Percentiles rank a stretch among this genome's conserved stretches.
Conservation (phyloP, 2,113 vertebrate species). For the Nyctibius bracteatus region DNA sequence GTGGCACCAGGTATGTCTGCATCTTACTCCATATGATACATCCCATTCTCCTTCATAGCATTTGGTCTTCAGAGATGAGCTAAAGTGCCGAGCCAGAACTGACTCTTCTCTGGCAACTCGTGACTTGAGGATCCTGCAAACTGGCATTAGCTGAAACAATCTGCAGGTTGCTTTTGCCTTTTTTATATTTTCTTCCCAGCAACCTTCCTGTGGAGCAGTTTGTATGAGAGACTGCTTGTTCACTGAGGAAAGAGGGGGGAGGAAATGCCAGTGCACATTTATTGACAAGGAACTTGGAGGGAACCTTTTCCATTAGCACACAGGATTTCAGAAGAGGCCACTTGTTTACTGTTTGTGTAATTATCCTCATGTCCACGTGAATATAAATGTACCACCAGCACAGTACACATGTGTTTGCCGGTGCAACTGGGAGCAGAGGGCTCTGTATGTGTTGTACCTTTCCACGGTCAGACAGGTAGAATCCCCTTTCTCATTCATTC, state of each 20-base stretch:
- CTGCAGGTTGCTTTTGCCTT: neutral
- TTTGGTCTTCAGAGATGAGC: neutral
- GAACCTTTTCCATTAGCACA: neutral
- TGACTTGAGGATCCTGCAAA: neutral
- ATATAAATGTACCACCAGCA: neutral
- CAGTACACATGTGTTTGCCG: accelerated
- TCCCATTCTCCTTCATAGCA: neutral
- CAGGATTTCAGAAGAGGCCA: neutral
- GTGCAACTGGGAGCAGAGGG: neutral
- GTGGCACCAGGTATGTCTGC: neutral
- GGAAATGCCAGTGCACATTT: accelerated
- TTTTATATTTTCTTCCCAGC: neutral
- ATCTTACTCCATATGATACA: neutral
- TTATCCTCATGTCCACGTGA: neutral
- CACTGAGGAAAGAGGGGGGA: neutral
- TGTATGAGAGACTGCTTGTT: neutral
- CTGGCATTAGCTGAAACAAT: neutral
- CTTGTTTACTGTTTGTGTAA: neutral
- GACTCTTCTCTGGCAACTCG: neutral
- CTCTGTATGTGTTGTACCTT: neutral
- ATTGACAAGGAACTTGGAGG: neutral
- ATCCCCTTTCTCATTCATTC: neutral
- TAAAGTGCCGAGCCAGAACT: neutral
- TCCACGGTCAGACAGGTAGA: neutral
- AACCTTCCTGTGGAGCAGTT: neutral